Evolutionary conservation across 1,140 invertebrate genomes (phyloP).

Genomic region (Mylabris phalerata): DNA sequence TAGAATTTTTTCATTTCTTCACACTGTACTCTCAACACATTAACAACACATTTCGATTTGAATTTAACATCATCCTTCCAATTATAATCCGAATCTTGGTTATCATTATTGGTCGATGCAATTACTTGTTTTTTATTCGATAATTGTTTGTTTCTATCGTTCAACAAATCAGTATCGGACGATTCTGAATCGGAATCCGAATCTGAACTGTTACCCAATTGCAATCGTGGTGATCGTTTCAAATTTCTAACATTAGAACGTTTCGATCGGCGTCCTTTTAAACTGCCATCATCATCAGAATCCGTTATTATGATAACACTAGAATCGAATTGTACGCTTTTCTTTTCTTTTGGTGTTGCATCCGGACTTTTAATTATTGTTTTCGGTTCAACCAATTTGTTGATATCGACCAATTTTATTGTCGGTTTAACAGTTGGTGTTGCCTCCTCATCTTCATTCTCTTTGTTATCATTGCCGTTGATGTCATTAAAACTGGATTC

Average conservation of each 20-base stretch:
- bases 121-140: no score
- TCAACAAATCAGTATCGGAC: neutral
- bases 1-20: conserved; percentile 27
- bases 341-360: conserved; percentile 6
- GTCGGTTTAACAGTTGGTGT: neutral
- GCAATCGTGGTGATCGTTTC: conserved; percentile 2
- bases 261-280: no score
- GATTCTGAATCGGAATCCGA: neutral
- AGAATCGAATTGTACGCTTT: conserved; percentile 25
- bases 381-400: conserved; percentile 29
- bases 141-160: neutral
- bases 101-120: no score
- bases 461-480: neutral
- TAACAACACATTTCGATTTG: conserved; percentile 18
- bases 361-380: neutral
- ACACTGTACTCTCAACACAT: conserved; percentile 22
- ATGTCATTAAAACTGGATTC: neutral
- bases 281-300: conserved; percentile 27
- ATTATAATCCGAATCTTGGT: neutral
- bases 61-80: conserved; percentile 25
- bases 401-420: conserved; percentile 34
- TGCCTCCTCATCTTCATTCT: no score
- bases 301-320: conserved; percentile 28
- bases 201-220: conserved; percentile 1
- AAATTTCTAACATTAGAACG: neutral